phyloP scores from a whole-genome alignment of 2,888 invertebrate genomes.

The Cephalotes varians region DNA sequence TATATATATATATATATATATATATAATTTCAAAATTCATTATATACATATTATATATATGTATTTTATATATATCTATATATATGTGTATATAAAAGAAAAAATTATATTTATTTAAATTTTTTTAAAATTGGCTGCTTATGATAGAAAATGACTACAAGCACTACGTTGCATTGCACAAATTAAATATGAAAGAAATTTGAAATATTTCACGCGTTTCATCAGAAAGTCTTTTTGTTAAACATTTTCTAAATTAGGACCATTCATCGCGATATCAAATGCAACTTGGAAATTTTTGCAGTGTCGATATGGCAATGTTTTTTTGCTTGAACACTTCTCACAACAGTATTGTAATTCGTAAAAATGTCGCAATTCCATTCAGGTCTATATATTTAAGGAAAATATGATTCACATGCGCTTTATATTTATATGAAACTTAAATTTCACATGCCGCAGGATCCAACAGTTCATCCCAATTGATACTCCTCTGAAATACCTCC shows the following conservation, averaged over 20 bases:
- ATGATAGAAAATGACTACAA: slow-evolving; percentile 67
- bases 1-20: slow-evolving; percentile 38
- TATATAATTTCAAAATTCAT: neutral
- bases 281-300: slow-evolving; percentile 58
- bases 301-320: slow-evolving; percentile 71
- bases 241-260: slow-evolving; percentile 68
- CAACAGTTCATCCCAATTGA: slow-evolving; percentile 91
- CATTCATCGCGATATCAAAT: slow-evolving; percentile 67
- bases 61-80: slow-evolving; percentile 29
- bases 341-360: slow-evolving; percentile 65
- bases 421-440: slow-evolving; percentile 73
- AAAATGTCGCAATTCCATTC: slow-evolving; percentile 70
- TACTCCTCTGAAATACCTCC: slow-evolving; percentile 96
- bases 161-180: slow-evolving; percentile 62
- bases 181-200: slow-evolving; percentile 64
- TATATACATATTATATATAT: too few species aligned
- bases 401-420: slow-evolving; percentile 65
- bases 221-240: slow-evolving; percentile 55
- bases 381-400: slow-evolving; percentile 66
- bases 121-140: slow-evolving; percentile 58
- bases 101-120: slow-evolving; percentile 59
- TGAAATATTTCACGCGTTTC: slow-evolving; percentile 38
- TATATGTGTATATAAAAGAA: slow-evolving; percentile 42
- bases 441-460: slow-evolving; percentile 80
- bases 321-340: slow-evolving; percentile 70